Evolutionary conservation across 2,797 vertebrate genomes (phyloP).

Genomic region (Lepidocolaptes lacrymiger): DNA sequence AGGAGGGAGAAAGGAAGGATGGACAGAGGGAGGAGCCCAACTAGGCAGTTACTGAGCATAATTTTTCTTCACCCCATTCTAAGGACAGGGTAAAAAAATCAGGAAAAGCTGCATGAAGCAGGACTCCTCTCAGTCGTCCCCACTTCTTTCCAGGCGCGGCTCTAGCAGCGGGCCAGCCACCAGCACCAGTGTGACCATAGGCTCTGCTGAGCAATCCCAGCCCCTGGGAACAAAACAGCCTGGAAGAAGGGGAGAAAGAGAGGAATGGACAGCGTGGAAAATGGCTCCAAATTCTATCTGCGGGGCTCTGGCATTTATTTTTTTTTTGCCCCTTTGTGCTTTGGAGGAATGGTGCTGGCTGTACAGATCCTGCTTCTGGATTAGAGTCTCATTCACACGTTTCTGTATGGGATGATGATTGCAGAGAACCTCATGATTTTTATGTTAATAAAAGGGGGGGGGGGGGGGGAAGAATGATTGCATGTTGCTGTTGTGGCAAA

Average conservation of each 20-base stretch:
- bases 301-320: background rate
- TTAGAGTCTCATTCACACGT: background rate
- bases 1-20: background rate
- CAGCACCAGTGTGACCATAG: background rate
- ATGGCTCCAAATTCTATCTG: background rate
- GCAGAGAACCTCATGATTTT: background rate
- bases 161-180: background rate
- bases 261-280: background rate
- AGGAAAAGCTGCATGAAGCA: background rate
- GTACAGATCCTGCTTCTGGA: background rate
- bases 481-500: background rate
- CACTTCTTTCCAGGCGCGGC: background rate
- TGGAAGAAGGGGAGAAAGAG: background rate
- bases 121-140: background rate
- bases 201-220: background rate
- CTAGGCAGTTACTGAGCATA: background rate
- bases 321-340: background rate
- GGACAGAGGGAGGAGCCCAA: slow-evolving; percentile 9
- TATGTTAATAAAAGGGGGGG: background rate
- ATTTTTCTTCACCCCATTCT: slow-evolving; percentile 10
- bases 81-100: background rate
- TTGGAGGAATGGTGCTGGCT: background rate
- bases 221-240: background rate
- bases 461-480: background rate
- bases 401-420: background rate